Percentiles rank a stretch among this genome's conserved stretches.
Evolutionary conservation across 2,113 vertebrate species (phyloP).

Genomic region (Lophius piscatorius): DNA sequence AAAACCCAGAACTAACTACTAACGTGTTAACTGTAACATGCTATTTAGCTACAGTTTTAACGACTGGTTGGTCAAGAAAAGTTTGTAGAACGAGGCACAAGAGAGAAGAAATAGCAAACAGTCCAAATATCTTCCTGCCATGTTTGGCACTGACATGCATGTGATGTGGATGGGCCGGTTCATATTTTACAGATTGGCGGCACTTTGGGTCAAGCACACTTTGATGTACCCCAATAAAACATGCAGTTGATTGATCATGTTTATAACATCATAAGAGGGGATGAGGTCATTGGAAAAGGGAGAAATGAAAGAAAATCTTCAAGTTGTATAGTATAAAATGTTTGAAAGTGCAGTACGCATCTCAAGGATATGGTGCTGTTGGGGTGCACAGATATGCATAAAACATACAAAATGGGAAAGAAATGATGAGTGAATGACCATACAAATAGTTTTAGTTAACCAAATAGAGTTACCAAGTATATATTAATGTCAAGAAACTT

Average conservation of each 20-base stretch:
- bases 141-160: constrained; percentile 72
- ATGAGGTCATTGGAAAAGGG: constrained; percentile 17
- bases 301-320: constrained; percentile 41
- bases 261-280: constrained; percentile 19
- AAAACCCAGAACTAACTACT: constrained; percentile 15
- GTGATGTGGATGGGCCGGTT: constrained; percentile 54
- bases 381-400: background rate
- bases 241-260: constrained; percentile 54
- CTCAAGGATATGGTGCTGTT: constrained; percentile 41
- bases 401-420: no score
- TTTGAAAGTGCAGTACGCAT: constrained; percentile 25
- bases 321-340: constrained; percentile 24
- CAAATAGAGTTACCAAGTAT: no score
- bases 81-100: constrained; percentile 65
- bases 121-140: constrained; percentile 62
- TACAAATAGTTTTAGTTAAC: no score
- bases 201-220: constrained; percentile 26
- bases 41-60: constrained; percentile 68
- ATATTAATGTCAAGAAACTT: no score
- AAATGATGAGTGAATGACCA: no score
- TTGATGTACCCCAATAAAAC: constrained; percentile 32
- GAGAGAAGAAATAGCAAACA: constrained; percentile 68
- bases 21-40: constrained; percentile 74
- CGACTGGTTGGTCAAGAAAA: constrained; percentile 52
- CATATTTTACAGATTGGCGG: constrained; percentile 59